These are phyloP conservation scores for Spisula solida DNA, from an alignment of 2,888 invertebrate species.

Conservation along the genomic window DNA sequence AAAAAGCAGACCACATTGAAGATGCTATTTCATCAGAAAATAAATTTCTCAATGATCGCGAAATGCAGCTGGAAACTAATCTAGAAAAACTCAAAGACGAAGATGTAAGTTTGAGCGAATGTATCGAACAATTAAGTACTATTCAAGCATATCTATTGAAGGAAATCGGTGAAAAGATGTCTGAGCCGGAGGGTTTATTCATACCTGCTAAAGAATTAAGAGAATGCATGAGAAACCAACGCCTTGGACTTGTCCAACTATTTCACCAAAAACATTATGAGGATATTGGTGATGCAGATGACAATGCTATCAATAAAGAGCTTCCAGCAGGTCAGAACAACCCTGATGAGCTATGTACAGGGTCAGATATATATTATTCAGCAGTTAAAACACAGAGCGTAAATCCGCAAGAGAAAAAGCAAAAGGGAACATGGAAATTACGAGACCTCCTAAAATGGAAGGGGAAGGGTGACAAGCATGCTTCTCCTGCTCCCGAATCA, in stretches of 20 bases:
- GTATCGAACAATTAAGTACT: not conserved
- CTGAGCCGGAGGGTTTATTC: not conserved
- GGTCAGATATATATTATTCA: not conserved
- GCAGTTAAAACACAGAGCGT: not conserved
- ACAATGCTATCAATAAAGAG: not conserved
- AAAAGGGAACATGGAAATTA: not conserved
- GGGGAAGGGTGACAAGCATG: not conserved
- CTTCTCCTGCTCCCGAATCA: not conserved
- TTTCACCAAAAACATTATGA: not conserved
- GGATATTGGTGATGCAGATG: not conserved
- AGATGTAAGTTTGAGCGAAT: not conserved
- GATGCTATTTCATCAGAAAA: not conserved
- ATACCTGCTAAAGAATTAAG: not conserved
- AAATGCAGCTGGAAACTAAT: not conserved
- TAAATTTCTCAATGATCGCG: not conserved
- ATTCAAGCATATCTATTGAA: not conserved
- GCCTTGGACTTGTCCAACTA: not conserved
- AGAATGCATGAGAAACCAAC: not conserved
- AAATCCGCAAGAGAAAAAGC: not conserved
- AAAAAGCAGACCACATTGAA: not conserved
- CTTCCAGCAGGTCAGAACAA: not conserved
- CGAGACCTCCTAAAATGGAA: not conserved
- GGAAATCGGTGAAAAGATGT: not conserved
- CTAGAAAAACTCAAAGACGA: slow-evolving; percentile 8
- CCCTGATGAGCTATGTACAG: not conserved